Evolutionary conservation across 2,888 invertebrate genomes (phyloP).

Genomic region (Ecliptopera silaceata): DNA sequence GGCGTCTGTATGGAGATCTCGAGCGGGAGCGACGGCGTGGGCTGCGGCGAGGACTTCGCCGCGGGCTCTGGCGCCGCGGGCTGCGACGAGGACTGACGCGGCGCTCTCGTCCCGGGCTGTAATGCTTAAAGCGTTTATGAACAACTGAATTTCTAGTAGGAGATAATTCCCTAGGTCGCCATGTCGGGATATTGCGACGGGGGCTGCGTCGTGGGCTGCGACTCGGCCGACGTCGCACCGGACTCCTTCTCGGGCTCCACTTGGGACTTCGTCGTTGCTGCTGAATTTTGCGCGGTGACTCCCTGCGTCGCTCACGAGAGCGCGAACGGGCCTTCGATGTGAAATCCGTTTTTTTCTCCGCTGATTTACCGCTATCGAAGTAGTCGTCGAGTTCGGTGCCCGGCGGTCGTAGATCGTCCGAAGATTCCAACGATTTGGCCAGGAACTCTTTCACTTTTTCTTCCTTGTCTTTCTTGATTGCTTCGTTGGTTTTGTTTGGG

Average conservation of each 20-base stretch:
- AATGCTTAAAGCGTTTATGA: slow-evolving; percentile 22
- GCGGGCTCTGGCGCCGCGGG: slow-evolving; percentile 30
- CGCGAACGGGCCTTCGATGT: slow-evolving; percentile 17
- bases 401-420: slow-evolving; percentile 68
- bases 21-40: slow-evolving; percentile 32
- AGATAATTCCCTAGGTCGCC: slow-evolving; percentile 26
- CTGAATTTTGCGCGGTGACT: slow-evolving; percentile 23
- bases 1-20: slow-evolving; percentile 40
- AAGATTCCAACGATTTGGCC: slow-evolving; percentile 67
- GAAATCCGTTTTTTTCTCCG: slow-evolving; percentile 35
- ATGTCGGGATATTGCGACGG: slow-evolving; percentile 27
- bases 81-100: slow-evolving; percentile 32
- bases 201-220: slow-evolving; percentile 30
- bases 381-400: slow-evolving; percentile 76
- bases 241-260: slow-evolving; percentile 37
- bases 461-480: slow-evolving; percentile 72
- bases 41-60: slow-evolving; percentile 34
- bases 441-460: slow-evolving; percentile 72
- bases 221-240: slow-evolving; percentile 21
- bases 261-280: slow-evolving; percentile 23
- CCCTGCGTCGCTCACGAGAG: slow-evolving; percentile 27
- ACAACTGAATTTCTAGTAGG: slow-evolving; percentile 9
- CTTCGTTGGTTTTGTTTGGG: slow-evolving; percentile 70
- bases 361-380: slow-evolving; percentile 48
- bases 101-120: slow-evolving; percentile 31